phyloP scores from a whole-genome alignment of 2,888 invertebrate species.

The Hesperia comma region DNA sequence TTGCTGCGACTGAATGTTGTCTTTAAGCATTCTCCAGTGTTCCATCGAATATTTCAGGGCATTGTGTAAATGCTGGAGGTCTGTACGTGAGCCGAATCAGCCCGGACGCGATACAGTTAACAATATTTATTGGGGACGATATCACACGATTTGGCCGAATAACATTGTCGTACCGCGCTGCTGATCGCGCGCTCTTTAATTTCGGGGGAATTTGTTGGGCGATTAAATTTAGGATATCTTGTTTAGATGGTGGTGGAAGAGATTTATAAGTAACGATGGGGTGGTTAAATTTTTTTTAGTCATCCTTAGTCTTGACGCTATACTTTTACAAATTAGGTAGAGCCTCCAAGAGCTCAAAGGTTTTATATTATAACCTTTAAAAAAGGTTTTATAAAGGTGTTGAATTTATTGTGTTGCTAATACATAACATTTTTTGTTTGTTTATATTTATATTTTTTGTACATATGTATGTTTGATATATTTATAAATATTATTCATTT shows the following conservation, averaged over 20 bases:
- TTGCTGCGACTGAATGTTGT: background rate
- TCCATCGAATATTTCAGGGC: conserved; percentile 32
- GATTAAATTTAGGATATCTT: conserved; percentile 9
- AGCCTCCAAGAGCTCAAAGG: too few relatives aligned
- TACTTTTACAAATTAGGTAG: too few relatives aligned
- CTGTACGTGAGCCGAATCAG: conserved; percentile 28
- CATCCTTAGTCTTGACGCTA: too few relatives aligned
- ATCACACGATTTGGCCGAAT: conserved; percentile 26
- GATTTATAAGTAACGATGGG: background rate
- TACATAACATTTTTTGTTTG: too few relatives aligned
- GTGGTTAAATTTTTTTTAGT: background rate
- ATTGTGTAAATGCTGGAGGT: conserved; percentile 29
- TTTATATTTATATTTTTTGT: too few relatives aligned
- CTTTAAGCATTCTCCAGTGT: conserved; percentile 2
- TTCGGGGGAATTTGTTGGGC: background rate
- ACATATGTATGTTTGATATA: too few relatives aligned
- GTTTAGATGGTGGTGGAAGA: background rate
- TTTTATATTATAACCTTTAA: too few relatives aligned
- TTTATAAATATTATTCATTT: too few relatives aligned
- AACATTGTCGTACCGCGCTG: background rate
- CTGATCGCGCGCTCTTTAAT: conserved; percentile 20
- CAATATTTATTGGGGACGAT: conserved; percentile 34
- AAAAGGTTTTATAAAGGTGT: too few relatives aligned
- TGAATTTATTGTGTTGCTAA: too few relatives aligned
- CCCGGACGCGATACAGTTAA: conserved; percentile 25